Evolutionary conservation across 2,113 vertebrate species (phyloP), one percentile per base, ranked within the genome.

Genomic region (Phalacrocorax carbo): DNA sequence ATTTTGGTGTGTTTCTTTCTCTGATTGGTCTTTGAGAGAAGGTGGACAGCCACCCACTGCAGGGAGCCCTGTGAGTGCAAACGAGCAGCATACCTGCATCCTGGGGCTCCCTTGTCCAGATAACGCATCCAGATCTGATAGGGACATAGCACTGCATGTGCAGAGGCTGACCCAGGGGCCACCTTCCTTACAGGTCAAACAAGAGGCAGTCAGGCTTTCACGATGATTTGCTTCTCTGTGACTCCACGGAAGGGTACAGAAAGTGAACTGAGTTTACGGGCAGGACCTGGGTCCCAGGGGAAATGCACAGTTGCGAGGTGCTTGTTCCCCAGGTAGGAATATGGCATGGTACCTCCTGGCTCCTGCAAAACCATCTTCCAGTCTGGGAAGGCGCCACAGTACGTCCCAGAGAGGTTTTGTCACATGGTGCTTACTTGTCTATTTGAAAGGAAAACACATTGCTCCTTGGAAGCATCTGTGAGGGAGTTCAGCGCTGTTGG

Each of bases 401-500:
- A 40, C 30, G 32, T 83, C 26, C 38, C 54, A 82, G 62, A 51
- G 42, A 3, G 12, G 14, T 26, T 58, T 80, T n/a, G 40, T 70
- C 13, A 36, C 26, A 44, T 0, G 1, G 30, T 42, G 36, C 30
- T 71, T 3, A 0, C 17, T 65, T 64, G 40, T 26, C 55, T 55
- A 7, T 54, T 58, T n/a, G 62, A 70, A 79, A 66, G 15, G 62
- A 90, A 90, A 69, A 38, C 16, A 26, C 23, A 66, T 42, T 65
- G 21, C 16, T 92, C n/a, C 62, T 42, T 21, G 42, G 75, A 72
- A 70, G 60, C 17, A 10, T 13, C 42, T 1, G 0, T 5, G 70
- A 69, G n/a, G 30, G 23, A 91, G 58, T 42, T 66, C 13, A 9
- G 72, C 9, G 3, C 12, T 1, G 3, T 13, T 0, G 0, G n/a